A percentile compares a stretch with the other conserved stretches of the same genome.
Evolutionary conservation across 2,113 vertebrate species (phyloP).

Genomic region (Paradoxurus hermaphroditus): DNA sequence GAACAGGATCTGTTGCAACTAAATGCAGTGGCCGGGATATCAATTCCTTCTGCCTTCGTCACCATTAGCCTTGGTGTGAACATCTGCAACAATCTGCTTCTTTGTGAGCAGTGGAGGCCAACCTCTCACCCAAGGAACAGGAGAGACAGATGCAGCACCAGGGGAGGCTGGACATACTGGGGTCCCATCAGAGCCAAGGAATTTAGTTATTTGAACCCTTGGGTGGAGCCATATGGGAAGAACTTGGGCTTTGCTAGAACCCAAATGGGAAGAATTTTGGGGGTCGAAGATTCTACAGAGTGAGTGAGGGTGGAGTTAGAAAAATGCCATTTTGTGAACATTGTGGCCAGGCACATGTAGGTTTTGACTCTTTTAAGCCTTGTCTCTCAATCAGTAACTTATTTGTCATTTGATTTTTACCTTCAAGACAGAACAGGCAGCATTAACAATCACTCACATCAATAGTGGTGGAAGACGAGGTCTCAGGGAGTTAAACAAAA

Average conservation of each 20-base stretch:
- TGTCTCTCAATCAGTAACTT: background rate
- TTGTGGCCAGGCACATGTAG: background rate
- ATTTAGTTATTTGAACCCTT: background rate
- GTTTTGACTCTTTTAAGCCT: background rate
- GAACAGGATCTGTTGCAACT: background rate
- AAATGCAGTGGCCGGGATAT: background rate
- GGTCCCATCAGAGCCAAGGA: background rate
- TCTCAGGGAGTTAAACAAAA: background rate
- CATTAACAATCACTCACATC: background rate
- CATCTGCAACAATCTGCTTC: background rate
- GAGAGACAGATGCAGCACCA: background rate
- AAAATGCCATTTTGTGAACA: background rate
- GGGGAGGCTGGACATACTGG: background rate
- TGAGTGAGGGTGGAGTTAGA: background rate
- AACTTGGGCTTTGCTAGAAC: background rate
- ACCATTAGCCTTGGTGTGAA: background rate
- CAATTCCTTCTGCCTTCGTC: background rate
- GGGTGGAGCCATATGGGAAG: background rate
- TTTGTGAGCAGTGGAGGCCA: background rate
- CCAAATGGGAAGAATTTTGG: background rate
- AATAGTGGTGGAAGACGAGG: background rate
- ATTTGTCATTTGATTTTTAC: constrained; percentile 27
- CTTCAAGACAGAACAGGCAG: background rate
- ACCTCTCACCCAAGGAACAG: background rate
- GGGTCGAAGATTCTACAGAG: background rate